Base-by-base conservation (phyloP, 1,140 invertebrate species). In the Galendromus occidentalis region DNA sequence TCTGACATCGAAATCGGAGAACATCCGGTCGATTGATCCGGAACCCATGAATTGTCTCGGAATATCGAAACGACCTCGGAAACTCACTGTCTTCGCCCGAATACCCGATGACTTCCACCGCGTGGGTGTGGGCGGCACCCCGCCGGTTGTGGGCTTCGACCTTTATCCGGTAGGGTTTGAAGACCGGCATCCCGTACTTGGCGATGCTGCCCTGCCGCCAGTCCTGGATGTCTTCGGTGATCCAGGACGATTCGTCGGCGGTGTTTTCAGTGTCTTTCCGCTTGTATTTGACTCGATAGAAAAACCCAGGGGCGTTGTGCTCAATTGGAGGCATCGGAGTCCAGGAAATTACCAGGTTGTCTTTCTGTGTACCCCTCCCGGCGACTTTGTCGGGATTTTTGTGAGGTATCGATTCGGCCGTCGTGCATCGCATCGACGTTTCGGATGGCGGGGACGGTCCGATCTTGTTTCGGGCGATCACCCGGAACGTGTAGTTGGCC, bases 401-500 rank as follows among this genome's bases (percentile, higher is more conserved):
- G 70, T 82, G 83, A 0, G 95, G 95, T 65, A 91, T 85, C 74
- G 88, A 87, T 1, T 87, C 83, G 67, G 85, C 82, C 0, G 92
- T 96, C 25, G 83, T 84, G 74, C 95, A 99, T 20, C 70, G 68
- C 7, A 82, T 79, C 14, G 86, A 86, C 76, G 90, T 83, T 55
- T 78, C 67, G 68, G 91, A 96, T 0, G 93, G 89, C 33, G 81
- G 71, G 29, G 92, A 97, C 6, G 82, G 81, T 0, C 94, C 94
- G 70, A 97, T 88, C 76, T 90, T 91, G 76, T 98, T 98, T 73
- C 82, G 82, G 0, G 93, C 91, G 65, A 91, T 81, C 4, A 98
- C 88, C 42, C 93, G 80, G 81, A 96, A 98, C 0, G 92, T 97
- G 73, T 97, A 98, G 76, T 96, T 97, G 0, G 89, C 83, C 87